Base-by-base conservation (phyloP, 2,113 vertebrate genomes). In the Anarrhichthys ocellatus region DNA sequence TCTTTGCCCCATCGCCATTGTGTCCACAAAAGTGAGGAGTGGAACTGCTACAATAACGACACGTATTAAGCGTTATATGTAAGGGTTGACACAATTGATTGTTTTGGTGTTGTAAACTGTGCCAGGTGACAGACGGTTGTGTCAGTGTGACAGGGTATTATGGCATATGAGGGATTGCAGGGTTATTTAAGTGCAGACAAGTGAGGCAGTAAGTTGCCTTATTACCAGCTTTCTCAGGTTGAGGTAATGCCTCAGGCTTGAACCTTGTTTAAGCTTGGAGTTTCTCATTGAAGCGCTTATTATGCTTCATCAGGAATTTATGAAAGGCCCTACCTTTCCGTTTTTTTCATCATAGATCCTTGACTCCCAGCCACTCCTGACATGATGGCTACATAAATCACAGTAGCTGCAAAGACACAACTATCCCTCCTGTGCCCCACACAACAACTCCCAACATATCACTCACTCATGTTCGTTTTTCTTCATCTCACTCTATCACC, bases 371-470 rank as follows among this genome's bases (percentile, higher is more conserved):
- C 89, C 86, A 83, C 83, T 88, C 61, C 79, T 73, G 44, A 78
- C 74, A 70, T 83, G 85, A 93, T 82, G 78, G 87, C 90, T 90
- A 76, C 70, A 91, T 94, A 90, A 91, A 94, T 95, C 92, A 85
- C 63, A 62, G 78, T 70, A 76, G 73, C 81, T 79, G 69, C 20
- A 67, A 76, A 71, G 68, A 69, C 81, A 75, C 69, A 14, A 69
- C 62, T 72, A 36, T 74, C 69, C 74, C 76, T 78, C 17, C 48
- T 24, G n/a, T 78, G 72, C n/a, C 63, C 36, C 14, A 42, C 52
- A 20, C 62, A 66, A 32, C 71, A 67, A 68, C 69, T 71, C 68
- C 62, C 13, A 46, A 32, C 61, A 69, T 8, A 68, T 44, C 34
- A 52, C 59, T 73, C 71, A 72, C 54, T 76, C 14, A 15, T 64